Percentiles rank a stretch among this genome's conserved stretches.
Evolutionary conservation across 2,888 invertebrate species (phyloP).

Genomic region (Busseola fusca): DNA sequence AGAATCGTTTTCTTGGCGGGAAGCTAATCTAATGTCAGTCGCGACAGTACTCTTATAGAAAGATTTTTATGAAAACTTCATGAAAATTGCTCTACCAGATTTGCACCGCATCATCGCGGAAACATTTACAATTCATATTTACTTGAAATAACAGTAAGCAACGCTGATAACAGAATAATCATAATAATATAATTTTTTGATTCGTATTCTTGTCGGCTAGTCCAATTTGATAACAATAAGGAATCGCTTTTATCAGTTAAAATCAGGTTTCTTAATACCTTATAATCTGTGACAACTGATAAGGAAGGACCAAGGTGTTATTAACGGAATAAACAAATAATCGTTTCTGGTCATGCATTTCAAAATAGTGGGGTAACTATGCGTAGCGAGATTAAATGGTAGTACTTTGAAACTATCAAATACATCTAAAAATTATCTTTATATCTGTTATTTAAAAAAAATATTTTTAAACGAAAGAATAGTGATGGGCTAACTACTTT

Average conservation of each 20-base stretch:
- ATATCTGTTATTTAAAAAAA: neutral
- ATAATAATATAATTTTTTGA: conserved; percentile 7
- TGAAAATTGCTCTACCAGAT: neutral
- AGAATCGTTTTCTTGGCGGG: neutral
- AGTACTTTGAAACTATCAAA: neutral
- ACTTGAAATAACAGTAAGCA: neutral
- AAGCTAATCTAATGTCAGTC: neutral
- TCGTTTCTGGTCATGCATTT: neutral
- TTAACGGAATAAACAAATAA: neutral
- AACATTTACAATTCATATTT: neutral
- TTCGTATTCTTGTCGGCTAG: conserved; percentile 13
- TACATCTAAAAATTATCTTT: neutral
- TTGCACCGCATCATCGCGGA: neutral
- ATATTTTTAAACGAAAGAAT: neutral
- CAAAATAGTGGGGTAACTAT: neutral
- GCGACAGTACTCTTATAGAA: neutral
- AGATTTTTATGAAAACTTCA: neutral
- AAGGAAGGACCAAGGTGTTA: conserved; percentile 4
- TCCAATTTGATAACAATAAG: conserved; percentile 22
- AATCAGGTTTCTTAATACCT: conserved; percentile 18
- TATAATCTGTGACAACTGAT: conserved; percentile 21
- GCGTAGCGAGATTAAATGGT: neutral
- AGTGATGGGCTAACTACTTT: neutral
- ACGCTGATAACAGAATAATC: conserved; percentile 18
- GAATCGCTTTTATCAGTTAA: conserved; percentile 28